phyloP scores from a whole-genome alignment of 2,113 vertebrate species.

The Larimichthys crocea region DNA sequence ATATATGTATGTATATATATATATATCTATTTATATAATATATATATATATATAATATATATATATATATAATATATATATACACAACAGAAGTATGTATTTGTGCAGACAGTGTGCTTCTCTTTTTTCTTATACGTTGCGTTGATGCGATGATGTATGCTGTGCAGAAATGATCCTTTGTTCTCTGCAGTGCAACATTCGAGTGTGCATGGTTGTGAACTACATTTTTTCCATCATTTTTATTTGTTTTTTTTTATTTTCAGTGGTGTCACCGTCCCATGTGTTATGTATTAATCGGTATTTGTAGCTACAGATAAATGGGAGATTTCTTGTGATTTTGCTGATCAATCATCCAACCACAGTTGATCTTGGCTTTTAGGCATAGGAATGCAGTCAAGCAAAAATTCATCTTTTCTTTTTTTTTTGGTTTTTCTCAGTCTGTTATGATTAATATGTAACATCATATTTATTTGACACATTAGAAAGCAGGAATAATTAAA shows the following conservation, averaged over 20 bases:
- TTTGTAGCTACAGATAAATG: constrained; percentile 13
- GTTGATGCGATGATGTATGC: not conserved
- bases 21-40: no score
- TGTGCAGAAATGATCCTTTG: not conserved
- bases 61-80: no score
- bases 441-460: constrained; percentile 30
- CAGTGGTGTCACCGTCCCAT: not conserved
- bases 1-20: no score
- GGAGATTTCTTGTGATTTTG: constrained; percentile 22
- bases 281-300: constrained; percentile 11
- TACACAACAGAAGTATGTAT: not conserved
- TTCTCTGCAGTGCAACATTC: not conserved
- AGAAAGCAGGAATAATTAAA: constrained; percentile 26
- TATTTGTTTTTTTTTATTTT: not conserved
- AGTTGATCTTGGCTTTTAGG: constrained; percentile 43
- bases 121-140: not conserved
- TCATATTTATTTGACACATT: constrained; percentile 38
- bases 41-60: no score
- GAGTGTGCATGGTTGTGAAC: not conserved
- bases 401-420: not conserved
- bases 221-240: not conserved
- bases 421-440: not conserved
- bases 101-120: not conserved
- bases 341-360: constrained; percentile 6
- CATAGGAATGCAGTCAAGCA: constrained; percentile 8